Evolutionary conservation across 2,888 invertebrate genomes (phyloP), one percentile per base, ranked within the genome.

Genomic region (Peribatodes rhomboidaria): DNA sequence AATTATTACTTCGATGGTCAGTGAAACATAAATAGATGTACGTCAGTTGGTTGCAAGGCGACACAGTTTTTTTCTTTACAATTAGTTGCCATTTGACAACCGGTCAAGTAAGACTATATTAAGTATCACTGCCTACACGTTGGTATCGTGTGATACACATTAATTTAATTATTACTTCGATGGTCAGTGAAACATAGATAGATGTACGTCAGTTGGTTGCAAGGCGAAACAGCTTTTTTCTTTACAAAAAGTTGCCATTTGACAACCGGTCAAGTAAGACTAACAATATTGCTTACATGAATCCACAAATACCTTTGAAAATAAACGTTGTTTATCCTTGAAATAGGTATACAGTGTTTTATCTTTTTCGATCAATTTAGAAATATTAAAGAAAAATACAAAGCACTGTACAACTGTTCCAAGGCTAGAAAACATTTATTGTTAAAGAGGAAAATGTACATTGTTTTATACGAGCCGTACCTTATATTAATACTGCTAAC

Each of bases 401-500:
- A n/a, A n/a, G n/a, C n/a, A n/a, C n/a, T n/a, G n/a, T n/a, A n/a
- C n/a, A n/a, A n/a, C n/a, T n/a, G n/a, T n/a, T n/a, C n/a, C n/a
- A n/a, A n/a, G n/a, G n/a, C n/a, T n/a, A n/a, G n/a, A n/a, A n/a
- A n/a, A n/a, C n/a, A n/a, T n/a, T n/a, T n/a, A n/a, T n/a, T n/a
- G n/a, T n/a, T n/a, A n/a, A n/a, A n/a, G n/a, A n/a, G n/a, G n/a
- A n/a, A n/a, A n/a, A n/a, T n/a, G n/a, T n/a, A n/a, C n/a, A n/a
- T 49, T 49, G 49, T 49, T 31, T 49, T 31, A 31, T 31, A 49
- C 16, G 10, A 49, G 31, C 14, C 31, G 16, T 31, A 39, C 20
- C 20, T 39, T 37, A 53, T n/a, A 13, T 35, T 53, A 53, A 53
- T 53, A 53, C 53, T 53, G 53, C 27, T 39, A 11, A 33, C 14